Base-by-base conservation (phyloP, 1,140 invertebrate genomes). In the Brachionus manjavacas region DNA sequence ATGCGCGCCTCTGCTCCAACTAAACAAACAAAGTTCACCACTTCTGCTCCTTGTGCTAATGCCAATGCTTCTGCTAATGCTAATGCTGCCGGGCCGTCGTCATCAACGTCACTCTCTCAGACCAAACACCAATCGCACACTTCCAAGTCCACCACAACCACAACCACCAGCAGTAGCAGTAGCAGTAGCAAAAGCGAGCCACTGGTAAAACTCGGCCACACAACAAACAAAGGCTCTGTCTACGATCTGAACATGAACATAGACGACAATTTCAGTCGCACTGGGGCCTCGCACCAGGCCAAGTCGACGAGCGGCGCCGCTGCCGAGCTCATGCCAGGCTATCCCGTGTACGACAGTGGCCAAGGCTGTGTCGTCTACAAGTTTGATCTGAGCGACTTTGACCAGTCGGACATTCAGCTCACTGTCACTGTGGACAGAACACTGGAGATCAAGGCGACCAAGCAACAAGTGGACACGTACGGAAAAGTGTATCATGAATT, bases 361-460 rank as follows among this genome's bases (percentile, higher is more conserved):
- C 52, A 81, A 64, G 79, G 52, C 4, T 81, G 49, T 68, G 49
- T 64, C 6, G 39, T 64, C 0, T 81, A 81, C 79, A 81, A 81
- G 46, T 81, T 81, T 28, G 79, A 81, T n/a, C 55, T 81, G 23
- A 68, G 16, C 14, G 79, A 55, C 9, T 81, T 81, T 46, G 79
- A 81, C 28, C 49, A 81, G 35, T 64, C 52, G 16, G 79, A 66
- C 12, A 81, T 81, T n/a, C 79, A 81, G 7, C 28, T 81, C 3
- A 64, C 49, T 12, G 64, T 81, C 11, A 81, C 79, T 64, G 35
- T 64, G 3, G 79, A 81, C 39, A 39, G 49, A 28, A 64, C 52
- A 16, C 52, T 81, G 4, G 79, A 81, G 25, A 81, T 81, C 16
- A 81, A 28, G 60, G 79, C 79, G n/a, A 14, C 46, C 23, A 60